phyloP scores from a whole-genome alignment of 2,888 invertebrate species.

The Notocelia uddmanniana region DNA sequence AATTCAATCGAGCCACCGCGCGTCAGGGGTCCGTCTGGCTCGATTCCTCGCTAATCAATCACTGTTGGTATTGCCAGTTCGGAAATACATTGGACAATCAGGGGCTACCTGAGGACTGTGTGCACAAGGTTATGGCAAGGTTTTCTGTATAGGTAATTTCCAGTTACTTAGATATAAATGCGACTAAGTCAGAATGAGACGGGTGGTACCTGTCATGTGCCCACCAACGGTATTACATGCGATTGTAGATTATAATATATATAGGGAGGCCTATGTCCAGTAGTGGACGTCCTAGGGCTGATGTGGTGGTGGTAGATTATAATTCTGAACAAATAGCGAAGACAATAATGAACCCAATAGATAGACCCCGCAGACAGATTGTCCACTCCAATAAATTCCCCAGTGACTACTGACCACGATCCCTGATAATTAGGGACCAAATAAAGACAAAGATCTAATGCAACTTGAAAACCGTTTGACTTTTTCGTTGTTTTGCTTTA shows the following conservation, averaged over 20 bases:
- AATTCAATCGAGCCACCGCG: slow-evolving; percentile 61
- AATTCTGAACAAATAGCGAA: slow-evolving; percentile 1
- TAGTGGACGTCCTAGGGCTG: too few species aligned
- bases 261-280: too few species aligned
- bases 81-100: slow-evolving; percentile 13
- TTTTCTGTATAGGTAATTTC: background rate
- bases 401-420: background rate
- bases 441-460: slow-evolving; percentile 11
- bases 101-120: background rate
- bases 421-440: slow-evolving; percentile 21
- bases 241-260: too few species aligned
- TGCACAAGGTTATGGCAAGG: background rate
- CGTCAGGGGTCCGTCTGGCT: slow-evolving; percentile 67
- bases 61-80: slow-evolving; percentile 49
- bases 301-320: too few species aligned
- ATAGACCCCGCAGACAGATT: background rate
- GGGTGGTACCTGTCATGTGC: too few species aligned
- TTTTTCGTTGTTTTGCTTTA: background rate
- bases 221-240: too few species aligned
- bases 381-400: slow-evolving; percentile 11
- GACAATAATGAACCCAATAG: slow-evolving; percentile 19
- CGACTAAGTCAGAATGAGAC: too few species aligned
- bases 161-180: background rate
- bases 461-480: background rate
- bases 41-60: slow-evolving; percentile 68